phyloP scores from a whole-genome alignment of 2,888 invertebrate species.

The Cephus pygmeus region DNA sequence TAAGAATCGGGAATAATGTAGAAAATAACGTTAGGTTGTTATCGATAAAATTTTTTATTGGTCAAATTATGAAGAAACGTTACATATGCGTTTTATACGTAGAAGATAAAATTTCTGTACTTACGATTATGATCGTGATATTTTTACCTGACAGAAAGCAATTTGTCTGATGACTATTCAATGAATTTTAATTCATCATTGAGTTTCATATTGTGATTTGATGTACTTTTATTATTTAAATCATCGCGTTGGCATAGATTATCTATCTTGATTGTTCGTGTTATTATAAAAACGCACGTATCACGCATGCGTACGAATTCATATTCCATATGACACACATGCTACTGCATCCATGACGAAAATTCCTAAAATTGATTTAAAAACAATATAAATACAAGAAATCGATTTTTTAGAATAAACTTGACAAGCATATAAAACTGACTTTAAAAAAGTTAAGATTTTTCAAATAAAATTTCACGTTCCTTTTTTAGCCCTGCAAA shows the following conservation, averaged over 20 bases:
- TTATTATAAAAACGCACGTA: background rate
- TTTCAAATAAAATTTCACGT: background rate
- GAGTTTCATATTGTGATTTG: background rate
- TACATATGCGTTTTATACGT: too few species aligned
- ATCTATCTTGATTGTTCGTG: background rate
- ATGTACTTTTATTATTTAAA: background rate
- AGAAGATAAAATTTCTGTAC: background rate
- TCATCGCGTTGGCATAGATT: background rate
- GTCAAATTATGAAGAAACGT: too few species aligned
- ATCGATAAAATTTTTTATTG: too few species aligned
- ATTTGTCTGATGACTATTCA: background rate
- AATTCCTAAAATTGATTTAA: too few species aligned
- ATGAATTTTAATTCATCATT: background rate
- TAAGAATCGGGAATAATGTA: background rate
- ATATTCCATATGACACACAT: too few species aligned
- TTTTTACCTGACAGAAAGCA: background rate
- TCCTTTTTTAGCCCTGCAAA: constrained; percentile 65
- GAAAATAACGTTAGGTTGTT: background rate
- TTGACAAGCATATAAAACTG: too few species aligned
- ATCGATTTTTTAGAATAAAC: too few species aligned
- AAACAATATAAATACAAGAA: too few species aligned
- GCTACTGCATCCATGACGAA: too few species aligned
- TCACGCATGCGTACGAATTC: background rate
- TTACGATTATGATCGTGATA: background rate
- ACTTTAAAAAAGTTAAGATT: background rate